Evolutionary conservation across 2,113 vertebrate genomes (phyloP), one percentile per base, ranked within the genome.

Genomic region (Aphyosemion australe): DNA sequence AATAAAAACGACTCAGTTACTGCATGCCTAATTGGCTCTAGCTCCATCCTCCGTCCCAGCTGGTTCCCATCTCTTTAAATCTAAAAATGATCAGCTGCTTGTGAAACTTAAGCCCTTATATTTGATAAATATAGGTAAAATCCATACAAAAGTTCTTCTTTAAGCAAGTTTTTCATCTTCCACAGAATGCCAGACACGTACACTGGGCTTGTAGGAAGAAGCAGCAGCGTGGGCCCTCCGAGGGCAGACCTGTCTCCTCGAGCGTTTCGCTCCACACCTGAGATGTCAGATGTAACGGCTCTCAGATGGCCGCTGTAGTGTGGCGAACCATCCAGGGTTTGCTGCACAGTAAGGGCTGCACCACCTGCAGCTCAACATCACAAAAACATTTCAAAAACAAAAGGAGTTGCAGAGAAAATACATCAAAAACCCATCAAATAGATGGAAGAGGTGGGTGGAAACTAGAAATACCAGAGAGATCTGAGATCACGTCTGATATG

Each of bases 291-390:
- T 49, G n/a, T 37, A 48, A 64, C 45, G n/a, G 48, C 53, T 48
- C 56, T 46, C 15, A 9, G 46, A 71, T 73, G 31, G 20, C 62
- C 74, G 64, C 58, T 55, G 8, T 13, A 39, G 46, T 34, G 41
- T 15, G n/a, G 20, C 55, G 57, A 12, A 60, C 50, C 61, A 46
- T 54, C 10, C 42, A 58, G 46, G 26, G 49, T 55, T 56, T 65
- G 48, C 60, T 14, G 12, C 47, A 21, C 16, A 41, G 63, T 39
- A 34, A 32, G 32, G 10, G 42, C 16, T 55, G 26, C 67, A 71
- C 59, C 58, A 45, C 61, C 65, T 65, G 52, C 58, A 64, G 72
- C 61, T 76, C 45, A 47, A 46, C 32, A 43, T 50, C 42, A 45
- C 65, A 21, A 4, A 51, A 18, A 45, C 34, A 37, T 7, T 10